A percentile compares a stretch with the other conserved stretches of the same genome.
phyloP scores from a whole-genome alignment of 2,888 invertebrate genomes.

The Candidula unifasciata region DNA sequence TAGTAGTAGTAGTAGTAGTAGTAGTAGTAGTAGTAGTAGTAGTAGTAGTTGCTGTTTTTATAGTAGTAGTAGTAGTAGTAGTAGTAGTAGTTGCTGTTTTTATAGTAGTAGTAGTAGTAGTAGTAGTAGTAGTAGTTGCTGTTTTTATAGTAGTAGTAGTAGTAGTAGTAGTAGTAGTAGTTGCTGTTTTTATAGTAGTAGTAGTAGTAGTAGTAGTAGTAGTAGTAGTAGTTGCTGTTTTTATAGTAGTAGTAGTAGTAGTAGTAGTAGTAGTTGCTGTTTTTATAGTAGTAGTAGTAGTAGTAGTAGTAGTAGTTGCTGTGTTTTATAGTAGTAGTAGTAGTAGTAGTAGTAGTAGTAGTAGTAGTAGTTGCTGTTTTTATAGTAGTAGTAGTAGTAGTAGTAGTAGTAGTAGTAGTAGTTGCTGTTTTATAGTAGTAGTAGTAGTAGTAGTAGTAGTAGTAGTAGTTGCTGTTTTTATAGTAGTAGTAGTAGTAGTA shows the following conservation, averaged over 20 bases:
- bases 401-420: not conserved
- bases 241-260: not conserved
- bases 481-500: conserved; percentile 8
- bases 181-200: not conserved
- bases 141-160: conserved; percentile 3
- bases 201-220: too few relatives aligned
- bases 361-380: not conserved
- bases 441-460: not conserved
- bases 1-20: not conserved
- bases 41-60: not conserved
- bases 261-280: not conserved
- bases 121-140: too few relatives aligned
- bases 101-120: too few relatives aligned
- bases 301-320: not conserved
- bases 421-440: not conserved
- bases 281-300: not conserved
- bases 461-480: not conserved
- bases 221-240: too few relatives aligned
- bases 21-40: not conserved
- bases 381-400: not conserved
- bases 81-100: too few relatives aligned
- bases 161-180: conserved; percentile 21
- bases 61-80: too few relatives aligned
- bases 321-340: not conserved
- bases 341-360: not conserved